These are phyloP conservation scores for Hypsopygia costalis DNA, from an alignment of 2,888 invertebrate genomes.

Conservation along the genomic window DNA sequence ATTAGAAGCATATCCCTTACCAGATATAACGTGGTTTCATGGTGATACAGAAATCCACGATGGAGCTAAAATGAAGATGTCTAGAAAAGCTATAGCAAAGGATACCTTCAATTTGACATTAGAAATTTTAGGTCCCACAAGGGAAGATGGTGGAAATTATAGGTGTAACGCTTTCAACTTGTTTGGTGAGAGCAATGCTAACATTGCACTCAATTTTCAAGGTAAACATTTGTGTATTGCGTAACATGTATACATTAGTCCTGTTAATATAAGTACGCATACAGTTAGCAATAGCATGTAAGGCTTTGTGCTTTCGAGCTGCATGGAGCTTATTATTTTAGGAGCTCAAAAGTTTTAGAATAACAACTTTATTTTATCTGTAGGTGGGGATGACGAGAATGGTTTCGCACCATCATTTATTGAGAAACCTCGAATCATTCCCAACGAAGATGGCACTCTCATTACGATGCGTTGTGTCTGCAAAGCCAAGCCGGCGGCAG, in stretches of 20 bases:
- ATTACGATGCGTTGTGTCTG: constrained; percentile 98
- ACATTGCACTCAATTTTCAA: constrained; percentile 99
- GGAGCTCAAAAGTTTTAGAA: neutral
- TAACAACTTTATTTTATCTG: constrained; percentile 24
- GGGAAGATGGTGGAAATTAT: constrained; percentile 98
- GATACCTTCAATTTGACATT: constrained; percentile 95
- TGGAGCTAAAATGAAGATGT: constrained; percentile 94
- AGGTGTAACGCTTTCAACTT: constrained; percentile 99
- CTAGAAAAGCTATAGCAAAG: constrained; percentile 92
- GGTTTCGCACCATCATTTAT: constrained; percentile 98
- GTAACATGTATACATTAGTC: constrained; percentile 6
- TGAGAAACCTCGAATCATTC: constrained; percentile 99
- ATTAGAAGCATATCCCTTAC: constrained; percentile 96
- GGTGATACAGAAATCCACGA: constrained; percentile 91
- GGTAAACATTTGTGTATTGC: constrained; percentile 81
- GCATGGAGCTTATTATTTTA: constrained; percentile 45
- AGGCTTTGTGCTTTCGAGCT: constrained; percentile 64
- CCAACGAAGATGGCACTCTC: constrained; percentile 97
- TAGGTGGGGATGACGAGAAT: constrained; percentile 95
- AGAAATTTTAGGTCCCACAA: constrained; percentile 96
- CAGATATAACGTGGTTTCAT: constrained; percentile 97
- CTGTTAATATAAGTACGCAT: constrained; percentile 56
- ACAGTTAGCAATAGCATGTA: constrained; percentile 73
- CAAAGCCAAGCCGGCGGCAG: constrained; percentile 96
- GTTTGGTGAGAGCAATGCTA: constrained; percentile 99